These are phyloP conservation scores for Eristalis intricaria DNA, from an alignment of 2,888 invertebrate genomes.

Conservation along the genomic window DNA sequence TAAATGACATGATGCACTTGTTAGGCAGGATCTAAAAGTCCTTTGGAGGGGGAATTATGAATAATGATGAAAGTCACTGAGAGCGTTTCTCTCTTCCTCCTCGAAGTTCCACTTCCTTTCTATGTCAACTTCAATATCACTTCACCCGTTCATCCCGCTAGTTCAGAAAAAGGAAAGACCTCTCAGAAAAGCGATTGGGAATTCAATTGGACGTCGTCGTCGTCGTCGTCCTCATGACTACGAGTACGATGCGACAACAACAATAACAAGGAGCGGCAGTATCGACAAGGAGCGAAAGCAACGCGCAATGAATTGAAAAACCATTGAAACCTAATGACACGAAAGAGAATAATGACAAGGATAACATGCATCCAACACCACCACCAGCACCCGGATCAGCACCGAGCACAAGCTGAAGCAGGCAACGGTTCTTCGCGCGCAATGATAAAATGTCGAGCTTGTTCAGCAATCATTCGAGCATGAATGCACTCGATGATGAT, in stretches of 20 bases:
- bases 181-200: constrained; percentile 63
- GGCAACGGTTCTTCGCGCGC: constrained; percentile 6
- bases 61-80: constrained; percentile 64
- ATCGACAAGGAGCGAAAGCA: constrained; percentile 41
- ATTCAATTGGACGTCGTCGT: constrained; percentile 60
- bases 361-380: constrained; percentile 54
- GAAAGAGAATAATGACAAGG: constrained; percentile 80
- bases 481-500: constrained; percentile 71
- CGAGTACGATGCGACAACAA: constrained; percentile 9
- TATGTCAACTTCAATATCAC: constrained; percentile 60
- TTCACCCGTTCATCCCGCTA: constrained; percentile 26
- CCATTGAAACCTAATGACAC: constrained; percentile 81
- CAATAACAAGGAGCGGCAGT: constrained; percentile 19
- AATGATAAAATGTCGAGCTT: constrained; percentile 67
- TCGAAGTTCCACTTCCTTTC: constrained; percentile 24
- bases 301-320: constrained; percentile 74
- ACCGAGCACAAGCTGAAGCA: not conserved
- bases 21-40: constrained; percentile 41
- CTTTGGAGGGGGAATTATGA: constrained; percentile 66
- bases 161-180: constrained; percentile 11
- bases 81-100: not conserved
- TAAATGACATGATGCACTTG: constrained; percentile 61
- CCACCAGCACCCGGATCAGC: not conserved
- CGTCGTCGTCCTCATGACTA: not conserved
- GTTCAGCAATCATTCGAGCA: constrained; percentile 70